Percentiles rank a stretch among this genome's conserved stretches.
Conservation (phyloP, 2,113 vertebrate species). For the Caloenas nicobarica region DNA sequence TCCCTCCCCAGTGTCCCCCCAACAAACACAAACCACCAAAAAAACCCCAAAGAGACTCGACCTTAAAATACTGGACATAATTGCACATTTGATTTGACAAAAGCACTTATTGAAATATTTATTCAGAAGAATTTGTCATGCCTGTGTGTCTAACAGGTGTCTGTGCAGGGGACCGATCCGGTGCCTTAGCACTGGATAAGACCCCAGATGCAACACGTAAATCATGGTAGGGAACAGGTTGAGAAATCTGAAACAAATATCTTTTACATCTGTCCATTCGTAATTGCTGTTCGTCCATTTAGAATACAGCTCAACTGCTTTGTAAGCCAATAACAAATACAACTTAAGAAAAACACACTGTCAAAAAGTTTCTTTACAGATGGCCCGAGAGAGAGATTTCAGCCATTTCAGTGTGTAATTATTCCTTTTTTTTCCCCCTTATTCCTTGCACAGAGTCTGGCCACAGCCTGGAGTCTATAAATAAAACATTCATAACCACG, state of each 20-base stretch:
- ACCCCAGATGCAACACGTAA: background rate
- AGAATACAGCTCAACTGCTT: conserved; percentile 3
- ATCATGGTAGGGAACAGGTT: background rate
- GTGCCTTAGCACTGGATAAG: background rate
- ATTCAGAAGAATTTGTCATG: background rate
- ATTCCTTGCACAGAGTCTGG: background rate
- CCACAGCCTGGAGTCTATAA: background rate
- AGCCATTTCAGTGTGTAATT: conserved; percentile 11
- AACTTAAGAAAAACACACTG: background rate
- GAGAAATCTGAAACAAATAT: conserved; percentile 9
- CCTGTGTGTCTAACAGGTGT: background rate
- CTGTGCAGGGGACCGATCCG: fast-evolving
- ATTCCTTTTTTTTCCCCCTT: background rate
- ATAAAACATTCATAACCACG: background rate
- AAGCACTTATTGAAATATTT: conserved; percentile 44
- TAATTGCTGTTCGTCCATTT: background rate
- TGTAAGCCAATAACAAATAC: conserved; percentile 32
- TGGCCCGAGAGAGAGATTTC: background rate
- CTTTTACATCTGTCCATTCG: background rate
- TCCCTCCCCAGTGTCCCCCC: background rate
- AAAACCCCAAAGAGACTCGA: background rate
- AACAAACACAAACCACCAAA: background rate
- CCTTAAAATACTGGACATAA: conserved; percentile 4
- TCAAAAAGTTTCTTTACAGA: background rate
- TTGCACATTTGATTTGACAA: conserved; percentile 21